These are phyloP conservation scores for Crotalus viridis DNA, from an alignment of 2,113 vertebrate genomes.

Conservation along the genomic window DNA sequence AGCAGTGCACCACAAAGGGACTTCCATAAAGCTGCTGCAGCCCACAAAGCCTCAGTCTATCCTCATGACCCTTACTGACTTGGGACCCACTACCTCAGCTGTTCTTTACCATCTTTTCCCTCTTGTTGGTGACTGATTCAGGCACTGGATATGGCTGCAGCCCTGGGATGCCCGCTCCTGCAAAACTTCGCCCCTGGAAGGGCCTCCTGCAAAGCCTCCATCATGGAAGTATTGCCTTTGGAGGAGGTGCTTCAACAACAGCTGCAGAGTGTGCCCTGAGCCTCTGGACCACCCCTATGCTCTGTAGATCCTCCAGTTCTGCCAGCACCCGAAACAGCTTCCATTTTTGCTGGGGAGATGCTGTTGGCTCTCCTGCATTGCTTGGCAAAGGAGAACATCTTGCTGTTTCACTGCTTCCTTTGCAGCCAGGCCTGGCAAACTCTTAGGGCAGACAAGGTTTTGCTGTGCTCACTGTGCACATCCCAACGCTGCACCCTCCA, in stretches of 20 bases:
- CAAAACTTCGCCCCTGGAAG: not conserved
- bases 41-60: not conserved
- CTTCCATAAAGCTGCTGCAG: too few species aligned
- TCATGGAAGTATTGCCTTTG: not conserved
- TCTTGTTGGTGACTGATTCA: not conserved
- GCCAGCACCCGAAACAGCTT: not conserved
- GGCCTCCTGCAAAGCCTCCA: not conserved
- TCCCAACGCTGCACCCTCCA: not conserved
- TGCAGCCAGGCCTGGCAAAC: not conserved
- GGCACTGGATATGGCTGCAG: not conserved
- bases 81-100: not conserved
- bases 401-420: too few species aligned
- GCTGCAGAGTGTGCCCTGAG: not conserved
- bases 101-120: not conserved
- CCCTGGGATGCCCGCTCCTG: too few species aligned
- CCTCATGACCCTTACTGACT: not conserved
- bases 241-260: not conserved
- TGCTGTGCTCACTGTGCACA: not conserved
- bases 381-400: too few species aligned
- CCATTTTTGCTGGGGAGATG: not conserved
- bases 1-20: not conserved
- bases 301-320: not conserved
- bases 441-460: not conserved
- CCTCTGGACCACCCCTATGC: not conserved
- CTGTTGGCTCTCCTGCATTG: not conserved